Conservation (phyloP, 2,113 vertebrate genomes). For the Eupsittula cactorum region DNA sequence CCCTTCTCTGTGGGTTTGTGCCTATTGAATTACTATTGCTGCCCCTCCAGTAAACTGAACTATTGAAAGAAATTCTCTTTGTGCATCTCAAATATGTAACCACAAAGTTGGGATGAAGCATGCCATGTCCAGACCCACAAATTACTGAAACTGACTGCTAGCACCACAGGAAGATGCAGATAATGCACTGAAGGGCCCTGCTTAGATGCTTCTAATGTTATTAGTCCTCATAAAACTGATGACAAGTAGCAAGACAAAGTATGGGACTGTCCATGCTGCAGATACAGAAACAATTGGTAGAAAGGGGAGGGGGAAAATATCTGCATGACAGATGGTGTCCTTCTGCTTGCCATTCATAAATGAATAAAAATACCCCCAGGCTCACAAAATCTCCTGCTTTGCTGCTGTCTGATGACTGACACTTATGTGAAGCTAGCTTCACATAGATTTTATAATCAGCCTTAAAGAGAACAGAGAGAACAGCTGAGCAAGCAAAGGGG, state of each 20-base stretch:
- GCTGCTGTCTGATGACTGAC: background rate
- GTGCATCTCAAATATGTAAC: background rate
- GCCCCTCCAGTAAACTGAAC: background rate
- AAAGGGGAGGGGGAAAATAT: background rate
- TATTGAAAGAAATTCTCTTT: background rate
- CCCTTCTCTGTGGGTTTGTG: background rate
- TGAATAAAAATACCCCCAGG: slow-evolving; percentile 6
- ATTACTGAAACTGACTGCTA: background rate
- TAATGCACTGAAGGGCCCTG: background rate
- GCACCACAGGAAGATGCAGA: background rate
- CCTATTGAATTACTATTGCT: background rate
- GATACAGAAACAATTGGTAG: background rate
- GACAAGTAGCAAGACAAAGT: background rate
- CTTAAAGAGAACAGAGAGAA: background rate
- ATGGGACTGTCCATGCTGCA: background rate
- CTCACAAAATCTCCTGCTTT: background rate
- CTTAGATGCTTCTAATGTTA: background rate
- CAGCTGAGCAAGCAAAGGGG: background rate
- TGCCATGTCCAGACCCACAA: background rate
- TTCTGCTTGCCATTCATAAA: background rate
- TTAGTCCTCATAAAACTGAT: background rate
- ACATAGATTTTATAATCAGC: background rate
- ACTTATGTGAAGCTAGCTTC: background rate
- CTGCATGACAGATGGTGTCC: background rate
- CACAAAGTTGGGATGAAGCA: background rate